Percentiles rank a stretch among this genome's conserved stretches.
phyloP scores from a whole-genome alignment of 2,113 vertebrate species.

The Sturnira hondurensis region DNA sequence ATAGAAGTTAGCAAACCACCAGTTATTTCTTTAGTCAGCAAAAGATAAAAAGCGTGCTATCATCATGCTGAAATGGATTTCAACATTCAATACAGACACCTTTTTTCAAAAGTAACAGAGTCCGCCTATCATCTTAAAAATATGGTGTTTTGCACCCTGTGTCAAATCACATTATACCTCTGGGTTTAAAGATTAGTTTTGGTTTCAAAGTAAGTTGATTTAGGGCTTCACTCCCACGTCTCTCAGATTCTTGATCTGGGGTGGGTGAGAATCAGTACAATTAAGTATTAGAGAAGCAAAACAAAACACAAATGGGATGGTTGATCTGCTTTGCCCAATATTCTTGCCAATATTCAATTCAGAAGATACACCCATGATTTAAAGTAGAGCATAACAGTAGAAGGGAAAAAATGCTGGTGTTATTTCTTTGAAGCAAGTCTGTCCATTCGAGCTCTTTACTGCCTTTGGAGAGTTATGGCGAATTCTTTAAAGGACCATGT shows the following conservation, averaged over 20 bases:
- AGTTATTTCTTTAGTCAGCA: slow-evolving; percentile 58
- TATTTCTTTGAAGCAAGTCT: not conserved
- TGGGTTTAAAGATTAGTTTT: slow-evolving; percentile 66
- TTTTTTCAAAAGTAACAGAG: not conserved
- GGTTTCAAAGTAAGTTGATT: slow-evolving; percentile 39
- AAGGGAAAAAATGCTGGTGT: not conserved
- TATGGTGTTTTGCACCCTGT: not conserved
- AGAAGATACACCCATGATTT: not conserved
- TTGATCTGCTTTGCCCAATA: not conserved
- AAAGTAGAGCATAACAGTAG: slow-evolving; percentile 2
- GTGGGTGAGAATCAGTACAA: not conserved
- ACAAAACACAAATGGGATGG: not conserved
- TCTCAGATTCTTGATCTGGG: not conserved
- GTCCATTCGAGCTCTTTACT: not conserved
- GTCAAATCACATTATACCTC: not conserved
- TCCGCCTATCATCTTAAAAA: not conserved
- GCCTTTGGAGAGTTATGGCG: not conserved
- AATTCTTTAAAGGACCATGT: not conserved
- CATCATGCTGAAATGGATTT: not conserved
- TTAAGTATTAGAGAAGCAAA: not conserved
- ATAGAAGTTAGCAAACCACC: slow-evolving; percentile 72
- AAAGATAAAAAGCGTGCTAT: slow-evolving; percentile 6
- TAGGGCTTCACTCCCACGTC: slow-evolving; percentile 22
- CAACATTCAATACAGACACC: not conserved
- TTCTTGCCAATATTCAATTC: not conserved